phyloP scores from a whole-genome alignment of 2,797 vertebrate species.

The Choloepus didactylus region DNA sequence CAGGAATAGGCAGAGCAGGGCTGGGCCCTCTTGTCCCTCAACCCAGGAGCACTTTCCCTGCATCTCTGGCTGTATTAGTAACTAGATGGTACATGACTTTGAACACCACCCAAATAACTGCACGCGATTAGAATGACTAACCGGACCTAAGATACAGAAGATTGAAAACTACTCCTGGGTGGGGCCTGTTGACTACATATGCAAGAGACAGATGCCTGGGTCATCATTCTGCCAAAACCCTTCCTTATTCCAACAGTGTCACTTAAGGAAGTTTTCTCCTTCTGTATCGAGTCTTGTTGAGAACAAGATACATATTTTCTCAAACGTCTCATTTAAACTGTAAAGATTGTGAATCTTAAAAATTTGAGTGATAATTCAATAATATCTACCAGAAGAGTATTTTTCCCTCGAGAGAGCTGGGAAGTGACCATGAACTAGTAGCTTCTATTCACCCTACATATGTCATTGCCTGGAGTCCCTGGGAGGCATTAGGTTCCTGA shows the following conservation, averaged over 20 bases:
- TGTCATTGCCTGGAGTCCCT: neutral
- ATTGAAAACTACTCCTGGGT: neutral
- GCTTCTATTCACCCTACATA: neutral
- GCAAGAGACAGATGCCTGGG: neutral
- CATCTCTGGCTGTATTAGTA: neutral
- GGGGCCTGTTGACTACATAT: neutral
- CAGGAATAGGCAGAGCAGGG: neutral
- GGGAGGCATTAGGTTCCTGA: neutral
- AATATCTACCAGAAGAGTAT: neutral
- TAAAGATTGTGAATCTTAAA: slow-evolving; percentile 12
- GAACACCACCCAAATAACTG: neutral
- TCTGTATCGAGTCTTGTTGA: neutral
- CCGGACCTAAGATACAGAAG: neutral
- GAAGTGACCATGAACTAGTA: neutral
- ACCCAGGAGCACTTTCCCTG: neutral
- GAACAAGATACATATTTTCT: neutral
- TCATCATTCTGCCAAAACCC: neutral
- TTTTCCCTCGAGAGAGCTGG: slow-evolving; percentile 29
- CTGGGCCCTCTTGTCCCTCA: neutral
- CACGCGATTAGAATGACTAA: neutral
- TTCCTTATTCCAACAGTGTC: neutral
- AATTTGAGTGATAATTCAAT: neutral
- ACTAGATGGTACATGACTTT: neutral
- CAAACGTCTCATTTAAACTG: neutral
- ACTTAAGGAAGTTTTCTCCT: slow-evolving; percentile 29